A percentile compares a stretch with the other conserved stretches of the same genome.
Conservation (phyloP, 1,140 invertebrate genomes). For the Centruroides vittatus region DNA sequence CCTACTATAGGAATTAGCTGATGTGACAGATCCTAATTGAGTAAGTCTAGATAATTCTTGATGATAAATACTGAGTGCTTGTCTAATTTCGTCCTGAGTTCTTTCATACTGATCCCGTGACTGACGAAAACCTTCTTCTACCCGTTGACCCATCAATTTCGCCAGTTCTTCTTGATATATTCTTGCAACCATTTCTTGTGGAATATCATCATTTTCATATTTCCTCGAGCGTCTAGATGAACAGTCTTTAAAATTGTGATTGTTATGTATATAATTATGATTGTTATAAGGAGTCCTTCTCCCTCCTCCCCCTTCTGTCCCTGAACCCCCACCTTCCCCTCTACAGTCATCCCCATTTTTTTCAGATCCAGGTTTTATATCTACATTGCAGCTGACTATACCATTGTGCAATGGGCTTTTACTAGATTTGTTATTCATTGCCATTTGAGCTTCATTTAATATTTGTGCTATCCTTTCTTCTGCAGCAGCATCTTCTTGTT, state of each 20-base stretch:
- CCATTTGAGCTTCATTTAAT: conserved; percentile 60
- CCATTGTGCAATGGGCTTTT: too few relatives aligned
- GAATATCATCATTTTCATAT: conserved; percentile 76
- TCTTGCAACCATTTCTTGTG: conserved; percentile 89
- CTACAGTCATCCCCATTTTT: too few relatives aligned
- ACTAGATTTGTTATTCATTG: conserved; percentile 26
- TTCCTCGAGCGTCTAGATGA: neutral
- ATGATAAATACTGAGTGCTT: conserved; percentile 81
- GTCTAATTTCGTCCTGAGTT: conserved; percentile 68
- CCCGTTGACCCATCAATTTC: conserved; percentile 60
- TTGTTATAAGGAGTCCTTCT: too few relatives aligned
- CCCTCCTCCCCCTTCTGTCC: too few relatives aligned
- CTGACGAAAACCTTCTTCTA: conserved; percentile 18
- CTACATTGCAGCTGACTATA: too few relatives aligned
- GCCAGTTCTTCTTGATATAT: conserved; percentile 93
- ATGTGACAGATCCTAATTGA: neutral
- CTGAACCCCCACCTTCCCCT: too few relatives aligned
- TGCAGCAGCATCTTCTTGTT: conserved; percentile 58
- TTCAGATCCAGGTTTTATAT: too few relatives aligned
- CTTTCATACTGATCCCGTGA: conserved; percentile 38
- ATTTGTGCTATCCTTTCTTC: conserved; percentile 90
- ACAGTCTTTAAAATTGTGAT: too few relatives aligned
- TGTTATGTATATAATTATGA: too few relatives aligned
- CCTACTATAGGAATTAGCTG: conserved; percentile 3
- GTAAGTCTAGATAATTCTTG: conserved; percentile 72